Percentiles rank a stretch among this genome's conserved stretches.
Conservation (phyloP, 1,140 invertebrate genomes). For the Tetramorium simillimum region DNA sequence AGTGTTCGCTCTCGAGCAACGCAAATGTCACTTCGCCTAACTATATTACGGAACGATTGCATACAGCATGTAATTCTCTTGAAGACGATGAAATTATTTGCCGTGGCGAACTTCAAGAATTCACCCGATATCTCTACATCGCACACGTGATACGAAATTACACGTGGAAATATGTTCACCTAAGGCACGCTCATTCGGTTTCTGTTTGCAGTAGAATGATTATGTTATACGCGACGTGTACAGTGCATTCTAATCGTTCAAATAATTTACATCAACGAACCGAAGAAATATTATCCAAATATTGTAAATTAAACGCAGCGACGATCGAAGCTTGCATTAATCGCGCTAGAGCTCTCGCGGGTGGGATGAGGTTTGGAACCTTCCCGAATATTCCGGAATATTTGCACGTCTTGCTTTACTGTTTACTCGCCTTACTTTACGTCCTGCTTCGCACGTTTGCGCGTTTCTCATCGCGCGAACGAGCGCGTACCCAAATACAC, state of each 20-base stretch:
- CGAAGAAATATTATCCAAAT: constrained; percentile 31
- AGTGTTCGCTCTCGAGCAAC: not conserved
- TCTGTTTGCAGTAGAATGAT: constrained; percentile 25
- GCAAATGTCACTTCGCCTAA: not conserved
- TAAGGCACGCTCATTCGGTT: not conserved
- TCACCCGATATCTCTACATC: not conserved
- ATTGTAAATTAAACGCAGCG: constrained; percentile 19
- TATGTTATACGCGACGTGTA: not conserved
- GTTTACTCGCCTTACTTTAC: constrained; percentile 49
- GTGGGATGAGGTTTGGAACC: not conserved
- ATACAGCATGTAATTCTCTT: not conserved
- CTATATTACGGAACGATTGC: not conserved
- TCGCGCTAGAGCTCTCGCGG: not conserved
- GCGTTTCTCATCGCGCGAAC: constrained; percentile 31
- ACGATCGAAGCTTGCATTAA: constrained; percentile 43
- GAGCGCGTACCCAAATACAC: constrained; percentile 18
- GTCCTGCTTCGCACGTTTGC: constrained; percentile 25
- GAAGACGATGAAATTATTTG: not conserved
- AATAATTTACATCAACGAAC: constrained; percentile 42
- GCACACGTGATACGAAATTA: not conserved
- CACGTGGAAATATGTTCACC: constrained; percentile 23
- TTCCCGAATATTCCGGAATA: constrained; percentile 31
- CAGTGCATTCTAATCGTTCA: constrained; percentile 45
- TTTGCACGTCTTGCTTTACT: constrained; percentile 49
- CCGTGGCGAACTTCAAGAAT: not conserved